phyloP scores from a whole-genome alignment of 2,797 vertebrate species.

The Gymnoscopelus microlampas region DNA sequence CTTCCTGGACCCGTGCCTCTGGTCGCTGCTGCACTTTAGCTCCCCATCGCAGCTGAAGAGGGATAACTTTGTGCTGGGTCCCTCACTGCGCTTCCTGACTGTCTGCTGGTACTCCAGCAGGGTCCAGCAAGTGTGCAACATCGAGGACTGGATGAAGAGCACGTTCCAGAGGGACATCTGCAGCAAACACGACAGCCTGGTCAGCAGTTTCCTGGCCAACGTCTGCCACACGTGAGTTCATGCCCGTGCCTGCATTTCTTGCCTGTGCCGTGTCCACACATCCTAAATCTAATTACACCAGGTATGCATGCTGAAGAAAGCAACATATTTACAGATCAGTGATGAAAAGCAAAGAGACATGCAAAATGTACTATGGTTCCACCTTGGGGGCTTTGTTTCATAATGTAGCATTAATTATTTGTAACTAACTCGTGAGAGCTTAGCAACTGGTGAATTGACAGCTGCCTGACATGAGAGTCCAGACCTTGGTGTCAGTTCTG shows the following conservation, averaged over 20 bases:
- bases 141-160: slow-evolving; percentile 94
- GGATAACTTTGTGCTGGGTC: slow-evolving; percentile 90
- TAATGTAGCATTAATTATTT: no score
- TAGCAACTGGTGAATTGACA: no score
- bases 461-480: no score
- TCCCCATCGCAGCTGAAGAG: slow-evolving; percentile 86
- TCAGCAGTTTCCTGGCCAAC: slow-evolving; percentile 84
- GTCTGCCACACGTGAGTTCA: slow-evolving; percentile 82
- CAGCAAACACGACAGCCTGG: slow-evolving; percentile 85
- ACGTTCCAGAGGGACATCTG: slow-evolving; percentile 91
- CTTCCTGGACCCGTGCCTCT: slow-evolving; percentile 89
- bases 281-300: background rate
- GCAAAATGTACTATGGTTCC: background rate
- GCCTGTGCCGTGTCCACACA: slow-evolving; percentile 14
- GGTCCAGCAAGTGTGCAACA: slow-evolving; percentile 91
- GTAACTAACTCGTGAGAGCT: no score
- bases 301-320: background rate
- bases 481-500: no score
- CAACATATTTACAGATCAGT: background rate
- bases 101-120: slow-evolving; percentile 93
- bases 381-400: background rate
- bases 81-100: slow-evolving; percentile 84
- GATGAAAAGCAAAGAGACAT: background rate
- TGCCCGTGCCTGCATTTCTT: slow-evolving; percentile 26
- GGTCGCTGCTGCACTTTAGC: slow-evolving; percentile 86